Evolutionary conservation across 1,140 invertebrate genomes (phyloP).

Genomic region (Bombus cullumanus): DNA sequence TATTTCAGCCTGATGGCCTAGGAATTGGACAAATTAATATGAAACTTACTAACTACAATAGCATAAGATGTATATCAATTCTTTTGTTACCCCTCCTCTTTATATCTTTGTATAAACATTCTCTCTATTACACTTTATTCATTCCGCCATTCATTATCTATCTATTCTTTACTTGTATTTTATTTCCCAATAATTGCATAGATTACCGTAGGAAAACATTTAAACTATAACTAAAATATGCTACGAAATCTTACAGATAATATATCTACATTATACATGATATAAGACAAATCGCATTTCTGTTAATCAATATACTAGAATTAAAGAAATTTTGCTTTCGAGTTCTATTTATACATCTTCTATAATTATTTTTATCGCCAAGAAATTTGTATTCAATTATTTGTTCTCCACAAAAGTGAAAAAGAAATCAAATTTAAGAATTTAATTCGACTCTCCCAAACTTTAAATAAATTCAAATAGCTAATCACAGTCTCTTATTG

Average conservation of each 20-base stretch:
- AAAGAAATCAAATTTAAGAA: background rate
- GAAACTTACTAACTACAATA: too few relatives aligned
- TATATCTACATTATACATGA: too few relatives aligned
- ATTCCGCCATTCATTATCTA: too few relatives aligned
- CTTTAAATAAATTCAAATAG: background rate
- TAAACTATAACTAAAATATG: background rate
- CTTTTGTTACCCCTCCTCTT: too few relatives aligned
- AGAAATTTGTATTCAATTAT: background rate
- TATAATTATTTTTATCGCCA: background rate
- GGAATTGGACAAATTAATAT: too few relatives aligned
- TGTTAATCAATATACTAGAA: background rate
- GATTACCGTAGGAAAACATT: background rate
- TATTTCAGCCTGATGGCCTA: too few relatives aligned
- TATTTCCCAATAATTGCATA: too few relatives aligned
- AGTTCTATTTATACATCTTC: background rate
- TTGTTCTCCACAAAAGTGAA: background rate
- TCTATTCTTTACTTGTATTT: too few relatives aligned
- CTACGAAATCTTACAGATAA: background rate
- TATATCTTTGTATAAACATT: too few relatives aligned
- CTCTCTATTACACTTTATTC: too few relatives aligned
- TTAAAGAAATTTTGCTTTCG: background rate
- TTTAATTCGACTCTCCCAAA: background rate
- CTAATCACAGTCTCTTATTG: too few relatives aligned
- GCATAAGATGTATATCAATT: too few relatives aligned
- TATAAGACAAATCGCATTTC: background rate